Percentiles rank a stretch among this genome's conserved stretches.
phyloP scores from a whole-genome alignment of 2,797 vertebrate species.

The Anguilla anguilla region DNA sequence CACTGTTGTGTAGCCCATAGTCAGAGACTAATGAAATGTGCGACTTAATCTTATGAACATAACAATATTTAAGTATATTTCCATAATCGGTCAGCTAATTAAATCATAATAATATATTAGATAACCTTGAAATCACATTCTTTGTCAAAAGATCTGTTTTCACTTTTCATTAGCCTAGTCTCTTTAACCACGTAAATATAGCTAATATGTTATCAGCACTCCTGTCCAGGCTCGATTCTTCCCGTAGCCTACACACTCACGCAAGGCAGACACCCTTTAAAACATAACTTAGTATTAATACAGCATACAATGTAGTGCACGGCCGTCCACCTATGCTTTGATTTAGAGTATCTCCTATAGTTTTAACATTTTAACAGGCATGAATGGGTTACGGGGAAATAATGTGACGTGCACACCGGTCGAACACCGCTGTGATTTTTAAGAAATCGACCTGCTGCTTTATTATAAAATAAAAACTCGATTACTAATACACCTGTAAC shows the following conservation, averaged over 20 bases:
- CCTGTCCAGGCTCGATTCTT: not conserved
- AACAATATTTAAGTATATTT: not conserved
- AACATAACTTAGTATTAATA: not conserved
- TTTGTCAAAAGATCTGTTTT: not conserved
- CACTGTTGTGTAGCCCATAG: not conserved
- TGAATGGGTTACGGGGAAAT: slow-evolving; percentile 7
- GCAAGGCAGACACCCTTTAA: not conserved
- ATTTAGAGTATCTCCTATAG: not conserved
- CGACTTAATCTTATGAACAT: not conserved
- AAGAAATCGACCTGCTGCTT: not conserved
- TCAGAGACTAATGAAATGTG: not conserved
- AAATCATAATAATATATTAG: not conserved
- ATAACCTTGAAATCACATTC: not conserved
- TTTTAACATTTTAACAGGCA: slow-evolving; percentile 10
- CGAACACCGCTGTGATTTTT: not conserved
- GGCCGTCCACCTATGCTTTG: not conserved
- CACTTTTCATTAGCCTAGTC: not conserved
- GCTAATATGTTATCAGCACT: not conserved
- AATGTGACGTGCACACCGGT: not conserved
- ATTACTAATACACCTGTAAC: not conserved
- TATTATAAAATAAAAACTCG: not conserved
- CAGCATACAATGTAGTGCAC: not conserved
- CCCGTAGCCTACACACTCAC: not conserved
- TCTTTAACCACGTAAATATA: not conserved
- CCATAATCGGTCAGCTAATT: not conserved